Evolutionary conservation across 2,888 invertebrate genomes (phyloP), one percentile per base, ranked within the genome.

Genomic region (Ochropleura leucogaster): DNA sequence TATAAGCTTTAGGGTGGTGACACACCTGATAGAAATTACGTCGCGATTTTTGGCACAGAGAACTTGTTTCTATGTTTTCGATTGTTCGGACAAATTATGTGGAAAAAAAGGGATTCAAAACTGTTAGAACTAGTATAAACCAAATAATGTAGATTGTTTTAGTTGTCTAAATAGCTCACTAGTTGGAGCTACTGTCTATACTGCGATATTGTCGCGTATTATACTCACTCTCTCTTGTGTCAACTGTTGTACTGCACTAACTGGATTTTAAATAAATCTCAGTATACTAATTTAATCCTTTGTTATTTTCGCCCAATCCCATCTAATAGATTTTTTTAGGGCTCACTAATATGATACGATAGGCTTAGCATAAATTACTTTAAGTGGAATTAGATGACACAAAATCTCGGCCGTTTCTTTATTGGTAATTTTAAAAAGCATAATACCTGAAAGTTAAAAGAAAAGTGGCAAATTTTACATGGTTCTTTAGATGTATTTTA

Each of bases 1-100:
- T 73, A 79, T 30, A 55, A 14, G 30, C 55, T 20, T 74, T 20
- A 80, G 80, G 51, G 55, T 16, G 49, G 46, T 9, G 74, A 80
- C 81, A 80, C 81, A 76, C 55, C 12, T 80, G 55, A 5, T 40
- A 30, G 7, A 59, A 63, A 57, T 46, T 42, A 16, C 49, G 20
- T 7, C 12, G 6, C 49, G 18, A n/a, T 40, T 57, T 46, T 60
- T 20, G 0, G 1, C 12, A 12, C 1, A 3, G 10, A 51, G 40
- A 8, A 20, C 9, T 3, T 3, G 3, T 12, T 40, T 18, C 0
- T 16, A 20, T 7, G 16, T 30, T 18, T 57, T 57, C 49, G 0
- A 16, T 46, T 40, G 7, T 14, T 51, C 30, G 30, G 30, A 30
- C 16, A 57, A 57, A 30, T 14, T 7, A 3, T 57, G 16, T 8